Evolutionary conservation across 1,140 invertebrate species (phyloP), one percentile per base, ranked within the genome.

Genomic region (Bombyx mori): DNA sequence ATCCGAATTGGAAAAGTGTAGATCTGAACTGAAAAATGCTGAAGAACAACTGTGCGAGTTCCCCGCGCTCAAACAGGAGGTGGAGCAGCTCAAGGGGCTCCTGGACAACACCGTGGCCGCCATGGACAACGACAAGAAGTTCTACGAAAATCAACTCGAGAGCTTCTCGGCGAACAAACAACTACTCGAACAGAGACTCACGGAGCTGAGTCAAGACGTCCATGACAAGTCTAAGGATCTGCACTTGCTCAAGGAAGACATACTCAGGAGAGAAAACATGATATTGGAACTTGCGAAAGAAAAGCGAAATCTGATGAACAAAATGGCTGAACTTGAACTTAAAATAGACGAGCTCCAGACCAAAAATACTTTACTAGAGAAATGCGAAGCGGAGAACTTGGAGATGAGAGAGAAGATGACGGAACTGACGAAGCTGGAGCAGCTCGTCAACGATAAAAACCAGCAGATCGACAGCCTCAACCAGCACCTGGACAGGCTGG

Each of bases 221-320:
- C 89, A 84, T 52, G 85, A 91, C 44, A 89, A 88, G 58, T 86
- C 87, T 3, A 89, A 90, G 49, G 90, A 92, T 63, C 66, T 92
- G 8, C 75, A 90, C 56, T 74, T 89, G 53, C 82, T 91, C 7
- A 90, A 89, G 75, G 86, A 89, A 58, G 91, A 91, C 62, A 89
- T 91, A 47, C 73, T 89, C 26, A 73, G 89, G 42, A 89, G 90
- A 60, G 91, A 92, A 74, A 90, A 90, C 44, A 90, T 92, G 79
- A 85, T 91, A 22, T 71, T 89, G 50, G 89, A 91, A 67, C 74
- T 92, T n/a, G 88, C 88, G 7, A 88, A 85, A 69, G 90, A 91
- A 58, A 90, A 91, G 71, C 76, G 80, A 7, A 88, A 82, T 53
- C 61, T 91, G 22, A 88, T 88, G 10, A 82, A 84, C 43, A 82